A percentile compares a stretch with the other conserved stretches of the same genome.
Evolutionary conservation across 2,888 invertebrate species (phyloP).

Genomic region (Leucoptera coffeella): DNA sequence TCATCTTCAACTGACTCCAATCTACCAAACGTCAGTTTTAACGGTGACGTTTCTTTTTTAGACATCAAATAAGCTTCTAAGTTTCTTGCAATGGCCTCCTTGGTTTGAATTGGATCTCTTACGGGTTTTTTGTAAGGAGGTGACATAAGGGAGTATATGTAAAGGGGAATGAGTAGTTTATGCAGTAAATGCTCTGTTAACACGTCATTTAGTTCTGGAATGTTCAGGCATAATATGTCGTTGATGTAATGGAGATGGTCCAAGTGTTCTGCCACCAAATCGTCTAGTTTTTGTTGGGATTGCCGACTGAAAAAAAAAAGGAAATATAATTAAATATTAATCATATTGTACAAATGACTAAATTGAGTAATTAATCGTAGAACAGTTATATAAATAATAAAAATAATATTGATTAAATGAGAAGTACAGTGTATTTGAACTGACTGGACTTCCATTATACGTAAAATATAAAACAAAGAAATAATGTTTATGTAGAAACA

Average conservation of each 20-base stretch:
- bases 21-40: slow-evolving; percentile 22
- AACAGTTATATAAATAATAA: too few relatives aligned
- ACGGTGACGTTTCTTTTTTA: slow-evolving; percentile 45
- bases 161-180: slow-evolving; percentile 86
- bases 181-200: slow-evolving; percentile 90
- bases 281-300: slow-evolving; percentile 83
- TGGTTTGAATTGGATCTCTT: slow-evolving; percentile 27
- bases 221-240: slow-evolving; percentile 89
- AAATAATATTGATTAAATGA: too few relatives aligned
- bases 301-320: slow-evolving; percentile 64
- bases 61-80: slow-evolving; percentile 58
- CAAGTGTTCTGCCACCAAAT: slow-evolving; percentile 93
- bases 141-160: slow-evolving; percentile 81
- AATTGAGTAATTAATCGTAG: too few relatives aligned
- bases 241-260: slow-evolving; percentile 97
- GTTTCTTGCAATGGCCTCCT: slow-evolving; percentile 56
- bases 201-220: slow-evolving; percentile 88
- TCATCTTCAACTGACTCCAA: slow-evolving; percentile 40
- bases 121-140: slow-evolving; percentile 22
- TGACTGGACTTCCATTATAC: too few relatives aligned
- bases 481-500: too few relatives aligned
- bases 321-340: too few relatives aligned
- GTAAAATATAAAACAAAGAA: too few relatives aligned
- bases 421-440: too few relatives aligned
- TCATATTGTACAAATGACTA: too few relatives aligned